Evolutionary conservation across 2,113 vertebrate species (phyloP), one percentile per base, ranked within the genome.

Genomic region (Dipodomys merriami): DNA sequence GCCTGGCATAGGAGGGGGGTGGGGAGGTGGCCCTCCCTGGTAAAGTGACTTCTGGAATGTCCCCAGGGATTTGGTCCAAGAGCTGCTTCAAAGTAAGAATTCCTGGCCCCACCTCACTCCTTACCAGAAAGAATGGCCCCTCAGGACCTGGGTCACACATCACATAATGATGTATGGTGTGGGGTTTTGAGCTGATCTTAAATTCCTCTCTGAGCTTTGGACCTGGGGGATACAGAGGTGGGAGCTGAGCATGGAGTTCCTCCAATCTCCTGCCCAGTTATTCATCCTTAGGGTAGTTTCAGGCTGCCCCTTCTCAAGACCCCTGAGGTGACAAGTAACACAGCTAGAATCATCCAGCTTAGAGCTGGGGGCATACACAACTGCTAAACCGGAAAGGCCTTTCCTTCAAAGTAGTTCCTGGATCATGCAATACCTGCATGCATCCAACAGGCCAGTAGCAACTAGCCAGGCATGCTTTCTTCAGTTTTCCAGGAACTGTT

Each of bases 21-120:
- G 53, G 65, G 53, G 15, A 3, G 15, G 15, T 57, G 53, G 60
- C 72, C 83, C 88, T 95, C 86, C 94, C 74, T 33, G 53, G 53
- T 92, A 67, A 90, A 94, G 79, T 83, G 91, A 60, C 83, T 73
- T 86, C 60, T 69, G 91, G 74, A 93, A 83, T 93, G 76, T 90
- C 79, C 80, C 65, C 29, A 5, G 67, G 83, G 86, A 82, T 44
- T 64, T 46, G 30, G 83, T 89, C 91, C 82, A 87, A 83, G 83
- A 68, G 33, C n/a, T n/a, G n/a, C 69, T 83, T 68, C 39, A 27
- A 82, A 87, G 77, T 67, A 89, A 25, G 27, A 93, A 86, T 94
- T 93, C 96, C 73, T 83, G 39, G 76, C 84, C 72, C 86, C 72
- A 49, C 72, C 92, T 74, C 7, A 13, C 11, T 11, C 71, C 29